Evolutionary conservation across 2,113 vertebrate species (phyloP), one percentile per base, ranked within the genome.

Genomic region (Eidolon helvum): DNA sequence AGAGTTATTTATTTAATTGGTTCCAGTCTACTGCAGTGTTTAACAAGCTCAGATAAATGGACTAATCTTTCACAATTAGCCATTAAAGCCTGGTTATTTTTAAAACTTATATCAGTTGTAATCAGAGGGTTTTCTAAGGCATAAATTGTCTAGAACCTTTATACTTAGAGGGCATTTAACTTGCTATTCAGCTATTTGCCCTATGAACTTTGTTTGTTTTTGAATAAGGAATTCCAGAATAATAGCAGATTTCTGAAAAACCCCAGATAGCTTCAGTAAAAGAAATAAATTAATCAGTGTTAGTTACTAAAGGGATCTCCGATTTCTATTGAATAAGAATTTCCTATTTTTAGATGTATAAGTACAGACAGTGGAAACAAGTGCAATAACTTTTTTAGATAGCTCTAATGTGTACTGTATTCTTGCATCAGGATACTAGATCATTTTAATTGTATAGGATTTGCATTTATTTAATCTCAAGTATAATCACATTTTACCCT

Each of bases 1-100:
- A 97, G 80, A 98, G 96, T 98, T 98, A 98, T 96, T 98, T 97
- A 97, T 95, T 97, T 98, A 98, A 98, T 98, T 98, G 97, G 97
- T 98, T 98, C 98, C 97, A 98, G 97, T 98, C 98, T 96, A 96
- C 85, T 97, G 91, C 96, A 98, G 97, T 95, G 74, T 98, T 98
- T 98, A 98, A 98, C 97, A 98, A 97, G 95, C 90, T 98, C 90
- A 92, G 96, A 97, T 97, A 98, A 98, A 97, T 97, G 92, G 95
- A 78, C 87, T 98, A 98, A 97, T 98, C 97, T 97, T 98, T 97
- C 84, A 95, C 96, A 98, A 98, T 98, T 98, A 98, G 94, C 92
- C 91, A 97, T 97, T 97, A 96, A 98, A 92, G 97, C 97, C 91
- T 96, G 85, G 82, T 90, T 98, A 96, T 96, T 97, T 98, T 96